Conservation (phyloP, 2,888 invertebrate genomes). For the Trissolcus japonicus region DNA sequence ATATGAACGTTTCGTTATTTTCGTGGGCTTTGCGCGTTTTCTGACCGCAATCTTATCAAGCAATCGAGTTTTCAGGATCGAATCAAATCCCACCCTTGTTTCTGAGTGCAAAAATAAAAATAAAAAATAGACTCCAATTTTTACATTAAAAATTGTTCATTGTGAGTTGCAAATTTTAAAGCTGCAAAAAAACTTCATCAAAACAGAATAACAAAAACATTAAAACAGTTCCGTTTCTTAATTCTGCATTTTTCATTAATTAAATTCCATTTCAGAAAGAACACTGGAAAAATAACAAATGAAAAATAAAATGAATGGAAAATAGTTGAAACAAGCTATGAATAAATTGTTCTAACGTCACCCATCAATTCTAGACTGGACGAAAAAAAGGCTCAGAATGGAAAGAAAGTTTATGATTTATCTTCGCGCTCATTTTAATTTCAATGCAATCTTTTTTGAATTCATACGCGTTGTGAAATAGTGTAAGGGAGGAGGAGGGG, state of each 20-base stretch:
- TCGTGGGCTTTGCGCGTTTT: slow-evolving; percentile 2
- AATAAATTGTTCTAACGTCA: not conserved
- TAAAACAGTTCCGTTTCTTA: too few species aligned
- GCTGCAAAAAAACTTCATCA: too few species aligned
- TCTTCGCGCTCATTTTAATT: slow-evolving; percentile 19
- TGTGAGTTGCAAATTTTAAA: too few species aligned
- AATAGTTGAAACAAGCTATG: too few species aligned
- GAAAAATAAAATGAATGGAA: too few species aligned
- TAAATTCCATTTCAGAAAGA: too few species aligned
- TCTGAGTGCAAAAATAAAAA: too few species aligned
- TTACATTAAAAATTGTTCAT: too few species aligned
- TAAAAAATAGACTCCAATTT: too few species aligned
- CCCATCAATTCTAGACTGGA: not conserved
- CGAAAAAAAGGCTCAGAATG: not conserved
- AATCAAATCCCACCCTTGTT: not conserved
- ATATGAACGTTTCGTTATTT: slow-evolving; percentile 5
- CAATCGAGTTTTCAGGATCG: not conserved
- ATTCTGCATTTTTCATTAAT: too few species aligned
- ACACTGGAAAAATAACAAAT: too few species aligned
- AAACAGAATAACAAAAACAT: too few species aligned
- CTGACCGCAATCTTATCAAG: slow-evolving; percentile 1
- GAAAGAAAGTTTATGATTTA: slow-evolving; percentile 7
- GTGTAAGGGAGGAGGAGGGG: not conserved
- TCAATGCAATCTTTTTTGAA: slow-evolving; percentile 16
- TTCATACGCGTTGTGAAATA: slow-evolving; percentile 2